Conservation (phyloP, 2,113 vertebrate species). For the Syrrhaptes paradoxus region DNA sequence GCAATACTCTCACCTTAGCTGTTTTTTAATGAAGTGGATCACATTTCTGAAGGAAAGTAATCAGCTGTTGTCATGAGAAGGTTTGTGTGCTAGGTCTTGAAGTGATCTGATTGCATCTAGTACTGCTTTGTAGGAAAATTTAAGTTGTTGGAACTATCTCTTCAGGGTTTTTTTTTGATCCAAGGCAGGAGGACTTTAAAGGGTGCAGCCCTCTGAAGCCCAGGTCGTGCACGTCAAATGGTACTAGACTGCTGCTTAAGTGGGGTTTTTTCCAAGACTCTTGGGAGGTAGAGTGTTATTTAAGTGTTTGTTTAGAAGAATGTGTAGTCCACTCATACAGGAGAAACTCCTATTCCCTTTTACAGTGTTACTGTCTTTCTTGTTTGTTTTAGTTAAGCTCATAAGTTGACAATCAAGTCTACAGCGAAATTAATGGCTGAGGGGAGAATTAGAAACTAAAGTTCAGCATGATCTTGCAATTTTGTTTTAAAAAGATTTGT, state of each 20-base stretch:
- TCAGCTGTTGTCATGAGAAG: not conserved
- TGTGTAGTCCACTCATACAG: not conserved
- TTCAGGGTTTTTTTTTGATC: not conserved
- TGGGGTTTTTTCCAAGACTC: not conserved
- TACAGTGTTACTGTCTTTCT: not conserved
- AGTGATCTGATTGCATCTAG: not conserved
- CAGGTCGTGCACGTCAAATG: not conserved
- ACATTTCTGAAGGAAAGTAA: not conserved
- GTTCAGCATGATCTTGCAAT: not conserved
- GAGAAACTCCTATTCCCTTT: not conserved
- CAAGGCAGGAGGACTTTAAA: not conserved
- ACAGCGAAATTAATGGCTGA: not conserved
- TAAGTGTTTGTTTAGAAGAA: constrained; percentile 55
- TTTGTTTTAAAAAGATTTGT: not conserved
- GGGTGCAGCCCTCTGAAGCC: not conserved
- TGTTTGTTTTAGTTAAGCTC: constrained; percentile 13
- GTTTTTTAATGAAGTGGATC: not conserved
- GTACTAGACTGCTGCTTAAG: not conserved
- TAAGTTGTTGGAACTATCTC: not conserved
- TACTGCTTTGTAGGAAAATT: not conserved
- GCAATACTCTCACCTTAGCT: not conserved
- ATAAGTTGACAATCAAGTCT: not conserved
- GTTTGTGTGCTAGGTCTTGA: not conserved
- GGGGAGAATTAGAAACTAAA: not conserved
- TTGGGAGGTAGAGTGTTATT: constrained; percentile 22